These are phyloP conservation scores for Agrilus cyanescens DNA, from an alignment of 2,888 invertebrate genomes.

Conservation along the genomic window DNA sequence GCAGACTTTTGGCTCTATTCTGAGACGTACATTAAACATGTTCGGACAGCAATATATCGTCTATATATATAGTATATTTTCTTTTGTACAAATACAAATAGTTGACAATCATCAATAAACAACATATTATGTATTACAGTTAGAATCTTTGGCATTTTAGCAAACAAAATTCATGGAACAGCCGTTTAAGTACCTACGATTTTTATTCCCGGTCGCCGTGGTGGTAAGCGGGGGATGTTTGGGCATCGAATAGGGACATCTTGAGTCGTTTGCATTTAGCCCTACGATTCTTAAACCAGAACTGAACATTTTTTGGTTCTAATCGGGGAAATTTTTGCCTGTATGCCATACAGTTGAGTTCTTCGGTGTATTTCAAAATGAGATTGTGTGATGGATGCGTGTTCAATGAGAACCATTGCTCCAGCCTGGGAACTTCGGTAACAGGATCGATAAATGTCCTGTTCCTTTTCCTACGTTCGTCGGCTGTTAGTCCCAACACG, in stretches of 20 bases:
- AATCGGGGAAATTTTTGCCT: conserved; percentile 96
- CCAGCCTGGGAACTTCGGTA: conserved; percentile 88
- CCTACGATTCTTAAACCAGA: conserved; percentile 98
- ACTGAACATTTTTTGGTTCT: conserved; percentile 98
- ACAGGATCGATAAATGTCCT: conserved; percentile 99
- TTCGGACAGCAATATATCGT: no score
- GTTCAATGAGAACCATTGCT: conserved; percentile 94
- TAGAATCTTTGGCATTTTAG: background rate
- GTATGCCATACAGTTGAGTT: conserved; percentile 93
- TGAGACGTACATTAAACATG: no score
- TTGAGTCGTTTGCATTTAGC: conserved; percentile 96
- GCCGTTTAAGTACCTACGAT: background rate
- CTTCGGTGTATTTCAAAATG: conserved; percentile 95
- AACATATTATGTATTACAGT: conserved; percentile 3
- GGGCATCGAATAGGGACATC: conserved; percentile 74
- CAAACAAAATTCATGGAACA: background rate
- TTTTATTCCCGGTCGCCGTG: conserved; percentile 45
- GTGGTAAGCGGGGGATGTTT: conserved; percentile 52
- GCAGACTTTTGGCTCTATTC: no score
- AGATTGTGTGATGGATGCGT: conserved; percentile 97
- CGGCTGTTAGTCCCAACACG: conserved; percentile 46
- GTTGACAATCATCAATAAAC: conserved; percentile 5
- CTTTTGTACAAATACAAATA: background rate
- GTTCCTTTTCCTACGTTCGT: conserved; percentile 87
- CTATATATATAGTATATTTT: background rate